Evolutionary conservation across 2,888 invertebrate genomes (phyloP).

Genomic region (Chloroclysta siterata): DNA sequence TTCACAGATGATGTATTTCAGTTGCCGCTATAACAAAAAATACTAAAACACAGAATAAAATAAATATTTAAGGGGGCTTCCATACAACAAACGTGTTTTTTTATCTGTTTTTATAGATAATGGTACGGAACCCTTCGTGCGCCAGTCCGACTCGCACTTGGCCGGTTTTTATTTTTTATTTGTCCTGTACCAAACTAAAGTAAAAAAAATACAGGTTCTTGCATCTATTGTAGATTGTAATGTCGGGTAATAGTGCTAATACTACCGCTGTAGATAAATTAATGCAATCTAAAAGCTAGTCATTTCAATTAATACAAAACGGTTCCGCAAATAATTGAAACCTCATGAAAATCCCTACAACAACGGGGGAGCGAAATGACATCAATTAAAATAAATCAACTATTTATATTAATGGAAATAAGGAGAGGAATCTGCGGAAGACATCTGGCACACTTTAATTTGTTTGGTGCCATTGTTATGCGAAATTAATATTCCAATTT

Average conservation of each 20-base stretch:
- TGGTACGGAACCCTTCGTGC: too few relatives aligned
- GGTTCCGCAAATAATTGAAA: conserved; percentile 26
- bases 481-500: conserved; percentile 85
- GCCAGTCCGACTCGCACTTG: too few relatives aligned
- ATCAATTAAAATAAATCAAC: conserved; percentile 68
- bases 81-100: too few relatives aligned
- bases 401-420: conserved; percentile 71
- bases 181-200: too few relatives aligned
- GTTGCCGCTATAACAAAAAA: too few relatives aligned
- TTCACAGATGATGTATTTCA: too few relatives aligned
- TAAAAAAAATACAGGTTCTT: too few relatives aligned
- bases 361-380: conserved; percentile 49
- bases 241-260: neutral
- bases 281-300: conserved; percentile 9
- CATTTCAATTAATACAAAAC: conserved; percentile 20
- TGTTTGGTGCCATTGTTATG: conserved; percentile 81
- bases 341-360: conserved; percentile 40
- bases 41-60: too few relatives aligned
- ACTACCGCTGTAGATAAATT: neutral
- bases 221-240: too few relatives aligned
- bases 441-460: conserved; percentile 83
- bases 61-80: too few relatives aligned
- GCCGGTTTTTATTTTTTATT: too few relatives aligned
- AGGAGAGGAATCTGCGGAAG: conserved; percentile 67
- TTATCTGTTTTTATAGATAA: too few relatives aligned